Percentiles rank a stretch among this genome's conserved stretches.
phyloP scores from a whole-genome alignment of 2,888 invertebrate species.

The Leptothorax acervorum region DNA sequence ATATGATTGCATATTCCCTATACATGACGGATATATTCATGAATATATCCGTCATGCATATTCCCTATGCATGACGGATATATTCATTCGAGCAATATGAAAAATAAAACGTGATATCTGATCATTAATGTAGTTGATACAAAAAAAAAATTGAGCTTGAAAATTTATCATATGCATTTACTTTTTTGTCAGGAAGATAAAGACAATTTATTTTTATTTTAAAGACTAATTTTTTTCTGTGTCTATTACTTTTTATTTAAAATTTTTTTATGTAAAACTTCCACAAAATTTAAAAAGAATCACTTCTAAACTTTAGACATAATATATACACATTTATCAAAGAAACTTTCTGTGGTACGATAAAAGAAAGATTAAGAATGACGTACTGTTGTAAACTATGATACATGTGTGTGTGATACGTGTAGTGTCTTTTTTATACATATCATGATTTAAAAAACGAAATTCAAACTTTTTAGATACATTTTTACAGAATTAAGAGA shows the following conservation, averaged over 20 bases:
- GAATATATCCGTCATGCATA: no score
- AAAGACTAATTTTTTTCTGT: neutral
- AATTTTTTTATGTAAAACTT: neutral
- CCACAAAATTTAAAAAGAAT: neutral
- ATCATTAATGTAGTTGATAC: neutral
- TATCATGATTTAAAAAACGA: neutral
- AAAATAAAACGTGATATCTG: neutral
- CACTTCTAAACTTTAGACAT: neutral
- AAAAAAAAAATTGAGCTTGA: neutral
- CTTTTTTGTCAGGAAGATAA: neutral
- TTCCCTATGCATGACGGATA: neutral
- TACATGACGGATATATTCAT: neutral
- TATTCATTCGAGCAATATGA: neutral
- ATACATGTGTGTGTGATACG: neutral
- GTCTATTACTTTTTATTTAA: neutral
- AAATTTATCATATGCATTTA: neutral
- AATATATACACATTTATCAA: conserved; percentile 25
- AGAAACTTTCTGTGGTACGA: neutral
- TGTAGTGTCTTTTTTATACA: neutral
- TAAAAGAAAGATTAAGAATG: conserved; percentile 4
- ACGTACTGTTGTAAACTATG: neutral
- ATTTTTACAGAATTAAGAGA: neutral
- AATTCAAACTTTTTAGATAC: neutral
- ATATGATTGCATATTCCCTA: neutral
- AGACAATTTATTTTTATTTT: neutral